Evolutionary conservation across 2,888 invertebrate species (phyloP).

Genomic region (Cylloceria caligata): DNA sequence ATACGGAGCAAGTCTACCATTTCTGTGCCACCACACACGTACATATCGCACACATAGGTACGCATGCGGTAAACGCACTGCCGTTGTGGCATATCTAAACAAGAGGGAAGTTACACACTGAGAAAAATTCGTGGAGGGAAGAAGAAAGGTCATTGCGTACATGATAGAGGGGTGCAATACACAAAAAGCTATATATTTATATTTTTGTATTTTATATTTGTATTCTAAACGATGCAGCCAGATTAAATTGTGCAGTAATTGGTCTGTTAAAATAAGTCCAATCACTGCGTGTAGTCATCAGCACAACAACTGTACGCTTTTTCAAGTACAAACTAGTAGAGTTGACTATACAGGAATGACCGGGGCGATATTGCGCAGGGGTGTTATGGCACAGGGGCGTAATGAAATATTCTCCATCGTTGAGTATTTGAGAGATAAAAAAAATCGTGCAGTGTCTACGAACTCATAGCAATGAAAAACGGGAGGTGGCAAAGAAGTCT

Average conservation of each 20-base stretch:
- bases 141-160: neutral
- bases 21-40: neutral
- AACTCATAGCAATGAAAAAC: too few relatives aligned
- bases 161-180: neutral
- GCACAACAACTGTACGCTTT: neutral
- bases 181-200: too few relatives aligned
- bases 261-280: neutral
- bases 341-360: neutral
- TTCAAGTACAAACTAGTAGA: conserved; percentile 10
- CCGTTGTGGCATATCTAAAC: conserved; percentile 27
- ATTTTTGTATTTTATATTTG: too few relatives aligned
- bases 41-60: neutral
- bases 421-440: neutral
- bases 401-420: too few relatives aligned
- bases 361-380: neutral
- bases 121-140: neutral
- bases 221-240: neutral
- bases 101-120: neutral
- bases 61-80: conserved; percentile 36
- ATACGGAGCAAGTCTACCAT: conserved; percentile 4
- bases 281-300: conserved; percentile 1
- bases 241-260: neutral
- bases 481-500: too few relatives aligned
- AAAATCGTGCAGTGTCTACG: neutral
- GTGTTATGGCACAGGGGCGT: neutral